phyloP scores from a whole-genome alignment of 2,888 invertebrate genomes.

The Fragum whitleyi region DNA sequence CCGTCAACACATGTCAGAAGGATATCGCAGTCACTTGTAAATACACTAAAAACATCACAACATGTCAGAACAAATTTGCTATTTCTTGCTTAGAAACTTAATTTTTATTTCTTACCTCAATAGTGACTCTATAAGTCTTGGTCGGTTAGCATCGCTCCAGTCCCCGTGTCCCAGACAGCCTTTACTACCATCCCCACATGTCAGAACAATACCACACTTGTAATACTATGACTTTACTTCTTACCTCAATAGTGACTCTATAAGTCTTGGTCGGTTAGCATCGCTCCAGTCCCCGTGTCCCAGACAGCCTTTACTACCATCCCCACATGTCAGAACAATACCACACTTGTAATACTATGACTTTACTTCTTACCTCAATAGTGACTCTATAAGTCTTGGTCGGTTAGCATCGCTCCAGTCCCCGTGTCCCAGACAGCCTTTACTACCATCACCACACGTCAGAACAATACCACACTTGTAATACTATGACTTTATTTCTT shows the following conservation, averaged over 20 bases:
- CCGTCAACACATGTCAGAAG: too few species aligned
- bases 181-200: constrained; percentile 89
- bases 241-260: constrained; percentile 86
- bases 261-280: constrained; percentile 87
- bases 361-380: constrained; percentile 84
- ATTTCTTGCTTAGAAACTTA: constrained; percentile 90
- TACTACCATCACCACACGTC: constrained; percentile 89
- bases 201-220: constrained; percentile 89
- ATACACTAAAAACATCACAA: too few species aligned
- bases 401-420: constrained; percentile 87
- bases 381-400: constrained; percentile 88
- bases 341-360: too few species aligned
- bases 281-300: constrained; percentile 88
- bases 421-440: constrained; percentile 89
- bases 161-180: constrained; percentile 89
- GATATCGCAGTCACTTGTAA: too few species aligned
- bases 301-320: constrained; percentile 88
- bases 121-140: constrained; percentile 87
- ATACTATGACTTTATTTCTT: too few species aligned
- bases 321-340: constrained; percentile 89
- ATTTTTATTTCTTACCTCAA: constrained; percentile 85
- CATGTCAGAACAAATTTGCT: constrained; percentile 90
- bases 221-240: too few species aligned
- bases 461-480: constrained; percentile 89
- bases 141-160: constrained; percentile 87